phyloP scores from a whole-genome alignment of 2,888 invertebrate species.

The Stenolophus ochropezus region DNA sequence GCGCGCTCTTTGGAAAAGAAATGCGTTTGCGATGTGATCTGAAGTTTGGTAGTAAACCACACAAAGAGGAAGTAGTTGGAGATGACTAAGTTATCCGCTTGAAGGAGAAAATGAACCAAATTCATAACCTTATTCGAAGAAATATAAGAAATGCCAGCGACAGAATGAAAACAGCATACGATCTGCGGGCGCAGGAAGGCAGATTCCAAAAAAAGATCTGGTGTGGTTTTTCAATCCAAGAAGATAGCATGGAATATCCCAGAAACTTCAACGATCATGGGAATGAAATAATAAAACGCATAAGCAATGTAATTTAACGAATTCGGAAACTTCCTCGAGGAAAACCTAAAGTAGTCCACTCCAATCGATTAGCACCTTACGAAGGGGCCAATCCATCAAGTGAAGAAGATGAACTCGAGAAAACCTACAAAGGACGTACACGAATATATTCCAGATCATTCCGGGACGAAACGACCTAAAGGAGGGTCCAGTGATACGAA shows the following conservation, averaged over 20 bases:
- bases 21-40: too few relatives aligned
- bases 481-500: too few relatives aligned
- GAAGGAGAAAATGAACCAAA: not conserved
- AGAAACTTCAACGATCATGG: not conserved
- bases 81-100: slow-evolving; percentile 4
- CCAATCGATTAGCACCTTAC: too few relatives aligned
- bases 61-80: not conserved
- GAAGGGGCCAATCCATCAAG: too few relatives aligned
- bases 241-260: not conserved
- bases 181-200: slow-evolving; percentile 2
- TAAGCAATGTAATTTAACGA: slow-evolving; percentile 1
- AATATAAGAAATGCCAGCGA: not conserved
- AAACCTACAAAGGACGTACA: too few relatives aligned
- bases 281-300: slow-evolving; percentile 5
- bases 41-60: not conserved
- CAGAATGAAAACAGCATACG: slow-evolving; percentile 9
- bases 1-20: not conserved
- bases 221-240: slow-evolving; percentile 4
- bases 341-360: not conserved
- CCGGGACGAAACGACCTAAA: too few relatives aligned
- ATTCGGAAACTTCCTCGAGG: not conserved
- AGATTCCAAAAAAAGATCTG: not conserved
- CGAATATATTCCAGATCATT: too few relatives aligned
- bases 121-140: not conserved
- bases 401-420: too few relatives aligned